phyloP scores from a whole-genome alignment of 2,113 vertebrate genomes.

The Acrocephalus arundinaceus region DNA sequence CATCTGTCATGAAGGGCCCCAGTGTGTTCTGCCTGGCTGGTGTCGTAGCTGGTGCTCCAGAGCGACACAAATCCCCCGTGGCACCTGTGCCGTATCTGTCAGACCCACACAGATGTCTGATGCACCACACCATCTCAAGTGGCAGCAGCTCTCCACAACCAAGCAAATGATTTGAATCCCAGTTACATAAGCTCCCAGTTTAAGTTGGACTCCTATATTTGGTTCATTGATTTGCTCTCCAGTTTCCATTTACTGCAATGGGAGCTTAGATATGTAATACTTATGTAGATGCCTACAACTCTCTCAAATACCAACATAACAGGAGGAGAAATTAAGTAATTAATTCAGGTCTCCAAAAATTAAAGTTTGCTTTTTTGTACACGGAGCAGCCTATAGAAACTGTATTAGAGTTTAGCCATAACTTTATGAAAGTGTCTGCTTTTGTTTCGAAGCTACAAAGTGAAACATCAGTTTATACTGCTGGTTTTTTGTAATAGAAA shows the following conservation, averaged over 20 bases:
- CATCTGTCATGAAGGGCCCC: not conserved
- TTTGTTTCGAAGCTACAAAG: not conserved
- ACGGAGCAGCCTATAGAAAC: not conserved
- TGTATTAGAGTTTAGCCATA: not conserved
- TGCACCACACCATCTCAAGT: not conserved
- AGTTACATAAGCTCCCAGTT: slow-evolving; percentile 38
- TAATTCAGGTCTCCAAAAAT: not conserved
- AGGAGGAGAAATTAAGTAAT: not conserved
- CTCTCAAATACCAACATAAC: not conserved
- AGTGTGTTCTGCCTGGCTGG: not conserved
- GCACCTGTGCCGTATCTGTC: slow-evolving; percentile 46
- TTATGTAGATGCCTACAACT: not conserved
- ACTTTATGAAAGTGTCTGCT: not conserved
- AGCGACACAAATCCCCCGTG: not conserved
- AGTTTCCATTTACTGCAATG: not conserved
- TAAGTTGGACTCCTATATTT: slow-evolving; percentile 30
- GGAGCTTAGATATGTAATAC: not conserved
- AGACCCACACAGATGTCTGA: slow-evolving; percentile 44
- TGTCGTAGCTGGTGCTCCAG: not conserved
- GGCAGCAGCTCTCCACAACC: slow-evolving; percentile 14
- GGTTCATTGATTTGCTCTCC: not conserved
- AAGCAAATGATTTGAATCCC: not conserved
- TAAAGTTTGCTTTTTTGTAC: not conserved
- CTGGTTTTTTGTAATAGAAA: not conserved
- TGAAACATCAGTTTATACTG: not conserved